Percentiles rank a stretch among this genome's conserved stretches.
Conservation (phyloP, 2,888 invertebrate genomes). For the Pediacus dermestoides region DNA sequence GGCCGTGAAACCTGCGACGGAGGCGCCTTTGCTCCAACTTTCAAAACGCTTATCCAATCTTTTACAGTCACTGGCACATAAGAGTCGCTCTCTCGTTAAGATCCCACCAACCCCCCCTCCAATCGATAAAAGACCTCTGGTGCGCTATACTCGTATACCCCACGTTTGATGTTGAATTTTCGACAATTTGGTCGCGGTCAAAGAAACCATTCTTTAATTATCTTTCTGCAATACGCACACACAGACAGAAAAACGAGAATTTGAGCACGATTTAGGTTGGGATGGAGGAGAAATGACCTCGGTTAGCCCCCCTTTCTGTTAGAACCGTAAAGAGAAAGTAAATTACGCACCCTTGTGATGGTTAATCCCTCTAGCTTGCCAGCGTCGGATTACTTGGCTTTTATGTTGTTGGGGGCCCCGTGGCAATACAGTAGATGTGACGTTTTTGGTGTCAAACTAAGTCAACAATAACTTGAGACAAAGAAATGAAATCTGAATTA, state of each 20-base stretch:
- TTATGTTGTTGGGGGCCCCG: constrained; percentile 12
- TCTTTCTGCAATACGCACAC: constrained; percentile 11
- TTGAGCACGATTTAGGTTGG: too few species aligned
- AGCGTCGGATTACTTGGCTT: constrained; percentile 17
- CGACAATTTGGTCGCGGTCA: constrained; percentile 17
- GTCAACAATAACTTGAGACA: too few species aligned
- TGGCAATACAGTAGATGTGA: too few species aligned
- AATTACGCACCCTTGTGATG: constrained; percentile 16
- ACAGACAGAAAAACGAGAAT: too few species aligned
- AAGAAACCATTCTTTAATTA: constrained; percentile 22
- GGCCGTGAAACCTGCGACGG: constrained; percentile 21
- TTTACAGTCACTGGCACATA: constrained; percentile 11
- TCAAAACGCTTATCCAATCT: constrained; percentile 7
- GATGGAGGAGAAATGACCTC: too few species aligned
- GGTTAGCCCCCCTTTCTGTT: too few species aligned
- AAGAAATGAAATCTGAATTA: too few species aligned
- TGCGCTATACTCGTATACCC: constrained; percentile 17
- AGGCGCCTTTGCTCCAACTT: constrained; percentile 8
- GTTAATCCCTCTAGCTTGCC: constrained; percentile 14
- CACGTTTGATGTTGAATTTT: constrained; percentile 23
- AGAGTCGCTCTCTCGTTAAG: too few species aligned
- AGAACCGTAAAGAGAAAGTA: too few species aligned
- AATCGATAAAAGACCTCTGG: constrained; percentile 16
- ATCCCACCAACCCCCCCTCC: background rate
- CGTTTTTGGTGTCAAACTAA: too few species aligned